Evolutionary conservation across 2,888 invertebrate genomes (phyloP).

Genomic region (Elgonia sp.): DNA sequence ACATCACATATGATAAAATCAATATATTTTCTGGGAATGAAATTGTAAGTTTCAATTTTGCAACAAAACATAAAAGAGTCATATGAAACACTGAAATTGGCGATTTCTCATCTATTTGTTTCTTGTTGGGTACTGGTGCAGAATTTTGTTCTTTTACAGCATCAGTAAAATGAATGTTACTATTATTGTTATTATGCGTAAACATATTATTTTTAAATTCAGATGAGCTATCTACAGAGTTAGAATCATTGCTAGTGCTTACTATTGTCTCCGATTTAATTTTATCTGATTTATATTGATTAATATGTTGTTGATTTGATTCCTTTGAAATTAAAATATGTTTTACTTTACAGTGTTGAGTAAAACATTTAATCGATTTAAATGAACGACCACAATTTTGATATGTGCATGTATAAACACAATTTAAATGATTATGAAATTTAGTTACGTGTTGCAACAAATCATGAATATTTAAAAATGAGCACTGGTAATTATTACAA

Average conservation of each 20-base stretch:
- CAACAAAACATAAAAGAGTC: conserved; percentile 13
- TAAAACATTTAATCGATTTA: conserved; percentile 24
- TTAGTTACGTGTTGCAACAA: conserved; percentile 4
- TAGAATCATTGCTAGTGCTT: too few relatives aligned
- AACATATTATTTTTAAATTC: too few relatives aligned
- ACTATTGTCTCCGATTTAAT: too few relatives aligned
- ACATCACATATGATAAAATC: conserved; percentile 1
- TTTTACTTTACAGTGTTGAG: conserved; percentile 10
- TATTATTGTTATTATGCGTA: too few relatives aligned
- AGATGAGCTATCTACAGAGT: too few relatives aligned
- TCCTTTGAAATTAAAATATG: conserved; percentile 15
- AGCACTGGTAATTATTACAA: conserved; percentile 27
- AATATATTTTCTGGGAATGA: conserved; percentile 9
- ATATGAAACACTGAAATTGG: neutral
- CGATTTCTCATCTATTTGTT: neutral
- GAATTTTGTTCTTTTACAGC: neutral
- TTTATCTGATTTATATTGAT: too few relatives aligned
- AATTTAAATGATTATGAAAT: conserved; percentile 3
- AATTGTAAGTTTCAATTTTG: conserved; percentile 28
- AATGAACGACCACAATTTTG: conserved; percentile 21
- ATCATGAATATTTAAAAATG: conserved; percentile 21
- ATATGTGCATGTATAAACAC: conserved; percentile 4
- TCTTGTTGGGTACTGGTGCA: neutral
- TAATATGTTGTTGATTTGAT: neutral
- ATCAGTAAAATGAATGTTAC: too few relatives aligned